Conservation (phyloP, 2,113 vertebrate species). For the Notarius lentiginosus region DNA sequence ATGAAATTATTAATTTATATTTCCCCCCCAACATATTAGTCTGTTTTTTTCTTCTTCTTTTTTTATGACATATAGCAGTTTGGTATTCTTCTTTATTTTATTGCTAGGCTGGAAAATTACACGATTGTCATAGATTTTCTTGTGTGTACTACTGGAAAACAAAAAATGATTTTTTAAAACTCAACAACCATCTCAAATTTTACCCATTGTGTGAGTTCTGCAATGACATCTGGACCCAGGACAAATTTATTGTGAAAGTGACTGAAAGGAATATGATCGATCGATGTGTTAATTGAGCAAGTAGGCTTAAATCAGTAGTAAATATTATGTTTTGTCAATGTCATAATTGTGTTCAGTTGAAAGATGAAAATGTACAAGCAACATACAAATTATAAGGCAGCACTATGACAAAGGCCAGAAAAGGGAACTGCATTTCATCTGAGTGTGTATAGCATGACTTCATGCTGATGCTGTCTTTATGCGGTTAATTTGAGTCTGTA, state of each 20-base stretch:
- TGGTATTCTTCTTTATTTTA: not conserved
- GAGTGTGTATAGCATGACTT: slow-evolving; percentile 38
- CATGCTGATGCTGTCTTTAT: slow-evolving; percentile 22
- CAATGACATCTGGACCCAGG: not conserved
- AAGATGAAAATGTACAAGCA: not conserved
- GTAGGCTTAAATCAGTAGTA: not conserved
- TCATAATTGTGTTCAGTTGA: not conserved
- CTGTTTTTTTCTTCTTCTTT: not conserved
- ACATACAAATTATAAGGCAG: slow-evolving; percentile 36
- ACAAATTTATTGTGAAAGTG: not conserved
- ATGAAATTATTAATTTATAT: not conserved
- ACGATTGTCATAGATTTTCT: not conserved
- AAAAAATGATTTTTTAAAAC: not conserved
- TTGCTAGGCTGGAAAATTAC: not conserved
- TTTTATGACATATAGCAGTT: not conserved
- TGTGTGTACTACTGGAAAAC: not conserved
- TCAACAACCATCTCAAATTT: not conserved
- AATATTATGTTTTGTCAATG: not conserved
- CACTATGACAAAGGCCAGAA: slow-evolving; percentile 51
- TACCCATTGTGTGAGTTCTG: not conserved
- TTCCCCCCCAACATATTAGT: not conserved
- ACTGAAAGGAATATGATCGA: not conserved
- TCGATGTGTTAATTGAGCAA: not conserved
- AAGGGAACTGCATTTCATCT: slow-evolving; percentile 55
- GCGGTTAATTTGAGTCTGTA: slow-evolving; percentile 28